These are phyloP conservation scores for Aurelia aurita complex sp. Pacific DNA, from an alignment of 30 jellyfish, hydroid and myxozoan genomes.

Conservation along the genomic window DNA sequence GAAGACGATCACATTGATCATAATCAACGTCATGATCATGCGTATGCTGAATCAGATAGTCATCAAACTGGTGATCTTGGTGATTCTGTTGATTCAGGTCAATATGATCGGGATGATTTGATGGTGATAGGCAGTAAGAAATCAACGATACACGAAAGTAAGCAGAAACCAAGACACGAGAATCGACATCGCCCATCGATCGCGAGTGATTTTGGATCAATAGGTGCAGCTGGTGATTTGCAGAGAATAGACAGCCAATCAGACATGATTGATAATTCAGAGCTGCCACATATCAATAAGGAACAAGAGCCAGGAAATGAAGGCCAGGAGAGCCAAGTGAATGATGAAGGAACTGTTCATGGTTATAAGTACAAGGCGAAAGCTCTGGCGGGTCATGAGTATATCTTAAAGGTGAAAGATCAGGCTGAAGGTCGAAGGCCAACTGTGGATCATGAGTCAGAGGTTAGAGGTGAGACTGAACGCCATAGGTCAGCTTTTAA, in stretches of 20 bases:
- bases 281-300: slow-evolving; percentile 2
- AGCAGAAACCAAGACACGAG: not conserved
- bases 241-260: slow-evolving; percentile 13
- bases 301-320: not conserved
- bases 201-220: slow-evolving; percentile 52
- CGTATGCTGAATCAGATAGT: too few species aligned
- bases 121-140: slow-evolving; percentile 1
- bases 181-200: slow-evolving; percentile 10
- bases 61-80: not conserved
- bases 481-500: not conserved
- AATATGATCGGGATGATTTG: not conserved
- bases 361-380: not conserved
- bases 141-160: not conserved
- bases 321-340: slow-evolving; percentile 12
- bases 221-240: slow-evolving; percentile 57
- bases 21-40: too few species aligned
- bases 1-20: too few species aligned
- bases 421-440: slow-evolving; percentile 2
- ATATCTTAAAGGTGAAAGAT: not conserved
- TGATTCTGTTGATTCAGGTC: slow-evolving; percentile 5
- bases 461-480: slow-evolving; percentile 1
- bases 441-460: not conserved
- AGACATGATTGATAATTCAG: slow-evolving; percentile 18
- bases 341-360: slow-evolving; percentile 30
- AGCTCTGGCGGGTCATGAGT: not conserved